Base-by-base conservation (phyloP, 2,113 vertebrate genomes). In the Hemibagrus wyckioides region DNA sequence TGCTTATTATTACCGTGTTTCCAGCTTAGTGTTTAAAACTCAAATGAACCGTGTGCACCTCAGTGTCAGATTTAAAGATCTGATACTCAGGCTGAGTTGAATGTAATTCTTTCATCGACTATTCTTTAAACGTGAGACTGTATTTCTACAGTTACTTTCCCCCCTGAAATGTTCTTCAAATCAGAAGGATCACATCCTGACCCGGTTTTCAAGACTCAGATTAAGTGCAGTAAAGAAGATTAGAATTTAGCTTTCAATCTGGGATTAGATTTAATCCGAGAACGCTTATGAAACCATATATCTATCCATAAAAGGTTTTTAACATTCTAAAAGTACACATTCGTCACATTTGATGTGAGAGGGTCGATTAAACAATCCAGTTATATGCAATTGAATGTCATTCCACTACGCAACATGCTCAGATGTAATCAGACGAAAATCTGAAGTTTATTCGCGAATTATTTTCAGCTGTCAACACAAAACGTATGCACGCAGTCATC, bases 21-120 rank as follows among this genome's bases (percentile, higher is more conserved):
- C 75, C 65, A 71, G 56, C 75, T 91, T 52, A 52, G 63, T 85
- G 54, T 75, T 87, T 79, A 76, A 81, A 67, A 86, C 80, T 89
- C 44, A 30, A 76, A 76, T 76, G 8, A 76, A 44, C 41, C 41
- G 7, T 50, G 13, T 50, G 41, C n/a, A 25, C 41, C 41, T 76
- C 73, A n/a, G 48, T 30, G n/a, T 19, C 28, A 54, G 30, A 48
- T 48, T n/a, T 6, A 56, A 54, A 82, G 52, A 52, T 79, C 44
- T 79, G 81, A 77, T 56, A 76, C 67, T 82, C 50, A 90, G 85
- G 84, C 86, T 88, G 59, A 89, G 86, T 88, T 93, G 92, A 94
- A 93, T 93, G 92, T 92, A 94, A 89, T 84, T 90, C 33, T 77
- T 87, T 88, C 76, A 84, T 85, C 28, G 65, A 44, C 30, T 82